These are phyloP conservation scores for Cotesia glomerata DNA, from an alignment of 1,140 invertebrate species.

Conservation along the genomic window DNA sequence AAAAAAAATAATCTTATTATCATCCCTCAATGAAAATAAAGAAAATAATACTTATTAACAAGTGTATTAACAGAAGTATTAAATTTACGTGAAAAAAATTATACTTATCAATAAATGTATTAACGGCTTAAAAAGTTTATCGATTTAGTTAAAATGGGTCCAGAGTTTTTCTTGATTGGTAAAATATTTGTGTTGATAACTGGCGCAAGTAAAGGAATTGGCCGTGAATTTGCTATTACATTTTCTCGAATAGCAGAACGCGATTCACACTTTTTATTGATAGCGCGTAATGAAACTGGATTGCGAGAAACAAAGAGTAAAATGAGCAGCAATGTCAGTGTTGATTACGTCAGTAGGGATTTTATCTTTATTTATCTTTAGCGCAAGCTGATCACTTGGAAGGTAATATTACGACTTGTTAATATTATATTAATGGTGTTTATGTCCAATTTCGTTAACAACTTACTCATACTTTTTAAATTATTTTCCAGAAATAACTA, in stretches of 20 bases:
- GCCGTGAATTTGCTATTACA: slow-evolving; percentile 75
- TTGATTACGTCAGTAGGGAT: slow-evolving; percentile 66
- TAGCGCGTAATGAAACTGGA: slow-evolving; percentile 74
- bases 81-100: too few species aligned
- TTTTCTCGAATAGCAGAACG: slow-evolving; percentile 68
- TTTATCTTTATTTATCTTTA: too few species aligned
- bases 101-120: too few species aligned
- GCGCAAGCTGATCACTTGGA: slow-evolving; percentile 61
- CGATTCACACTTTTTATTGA: slow-evolving; percentile 75
- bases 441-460: not conserved
- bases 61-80: too few species aligned
- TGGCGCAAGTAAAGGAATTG: slow-evolving; percentile 89
- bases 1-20: too few species aligned
- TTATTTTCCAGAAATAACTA: slow-evolving; percentile 55
- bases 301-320: slow-evolving; percentile 69
- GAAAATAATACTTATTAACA: too few species aligned
- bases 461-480: not conserved
- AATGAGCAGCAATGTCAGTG: slow-evolving; percentile 56
- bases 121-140: too few species aligned
- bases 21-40: too few species aligned
- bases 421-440: not conserved
- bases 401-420: slow-evolving; percentile 40
- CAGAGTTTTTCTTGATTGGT: slow-evolving; percentile 52
- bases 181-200: slow-evolving; percentile 73
- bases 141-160: slow-evolving; percentile 10